Evolutionary conservation across 2,888 invertebrate species (phyloP), one percentile per base, ranked within the genome.

Genomic region (Agonopterix heracliana): DNA sequence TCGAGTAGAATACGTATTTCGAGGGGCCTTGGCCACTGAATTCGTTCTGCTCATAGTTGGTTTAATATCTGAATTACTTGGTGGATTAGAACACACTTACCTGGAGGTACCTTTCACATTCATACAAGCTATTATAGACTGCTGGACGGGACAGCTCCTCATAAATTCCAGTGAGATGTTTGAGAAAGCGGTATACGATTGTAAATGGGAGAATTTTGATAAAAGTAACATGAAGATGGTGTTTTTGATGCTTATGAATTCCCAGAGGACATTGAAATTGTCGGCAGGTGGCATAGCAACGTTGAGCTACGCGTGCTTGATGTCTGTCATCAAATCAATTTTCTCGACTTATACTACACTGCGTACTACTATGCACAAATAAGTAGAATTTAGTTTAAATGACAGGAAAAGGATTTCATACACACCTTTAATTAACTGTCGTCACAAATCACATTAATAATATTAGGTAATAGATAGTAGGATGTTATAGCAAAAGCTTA

Each of bases 171-270:
- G 69, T 49, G 11, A 55, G 0, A 44, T 48, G 0, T 80, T 83
- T 14, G 74, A 77, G 44, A 50, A 52, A 0, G 71, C 81, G 0
- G 69, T 83, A 0, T 83, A 81, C 36, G 60, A 60, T 38, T 78
- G 76, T 41, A 67, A 75, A 35, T 84, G 83, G 82, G 82, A 83
- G 57, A 73, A 74, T 11, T 81, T 80, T 17, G 66, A 77, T 45
- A 63, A 51, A 1, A 17, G 48, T 1, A 82, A 81, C 45, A 76
- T 64, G 73, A 78, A 68, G 49, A 70, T 68, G 11, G 68, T 81
- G 0, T 47, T 71, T 9, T 41, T 80, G 3, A 71, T 83, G 55
- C 57, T 82, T 17, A 71, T 70, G 47, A 76, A 57, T 46, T 56
- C 81, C 0, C 84, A 82, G 54, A 81, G 71, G 49, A 71, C 71